Conservation (phyloP, 2,797 vertebrate genomes). For the Chanos chanos region DNA sequence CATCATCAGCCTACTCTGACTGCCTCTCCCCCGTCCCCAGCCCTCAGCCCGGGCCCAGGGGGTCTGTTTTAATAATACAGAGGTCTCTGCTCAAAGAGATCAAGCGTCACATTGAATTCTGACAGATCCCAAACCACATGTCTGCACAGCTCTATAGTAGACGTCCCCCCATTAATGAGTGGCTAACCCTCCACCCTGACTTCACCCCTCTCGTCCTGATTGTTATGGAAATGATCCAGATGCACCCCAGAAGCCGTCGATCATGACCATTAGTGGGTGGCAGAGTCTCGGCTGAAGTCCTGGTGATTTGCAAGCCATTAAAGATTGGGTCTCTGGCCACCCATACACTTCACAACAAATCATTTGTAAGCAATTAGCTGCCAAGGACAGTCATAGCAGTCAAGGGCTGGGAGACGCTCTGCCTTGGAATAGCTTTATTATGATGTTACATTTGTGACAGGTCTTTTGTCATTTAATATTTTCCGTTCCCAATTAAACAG, state of each 20-base stretch:
- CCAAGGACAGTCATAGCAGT: not conserved
- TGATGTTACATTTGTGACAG: not conserved
- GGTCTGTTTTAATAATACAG: slow-evolving; percentile 42
- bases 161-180: slow-evolving; percentile 3
- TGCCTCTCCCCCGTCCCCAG: slow-evolving; percentile 20
- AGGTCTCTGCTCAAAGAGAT: slow-evolving; percentile 33
- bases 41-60: slow-evolving; percentile 30
- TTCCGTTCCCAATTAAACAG: no score
- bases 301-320: slow-evolving; percentile 29
- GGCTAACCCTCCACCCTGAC: not conserved
- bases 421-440: no score
- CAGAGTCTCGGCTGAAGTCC: slow-evolving; percentile 3
- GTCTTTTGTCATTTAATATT: no score
- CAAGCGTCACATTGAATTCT: slow-evolving; percentile 27
- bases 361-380: slow-evolving; percentile 34
- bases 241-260: slow-evolving; percentile 24
- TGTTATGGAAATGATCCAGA: slow-evolving; percentile 49
- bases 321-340: slow-evolving; percentile 26
- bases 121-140: slow-evolving; percentile 29
- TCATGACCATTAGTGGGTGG: slow-evolving; percentile 33
- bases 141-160: no score
- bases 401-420: not conserved
- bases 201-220: slow-evolving; percentile 20
- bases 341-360: slow-evolving; percentile 20
- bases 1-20: slow-evolving; percentile 27